Conservation (phyloP, 1,140 invertebrate genomes). For the Tetramorium simillimum region DNA sequence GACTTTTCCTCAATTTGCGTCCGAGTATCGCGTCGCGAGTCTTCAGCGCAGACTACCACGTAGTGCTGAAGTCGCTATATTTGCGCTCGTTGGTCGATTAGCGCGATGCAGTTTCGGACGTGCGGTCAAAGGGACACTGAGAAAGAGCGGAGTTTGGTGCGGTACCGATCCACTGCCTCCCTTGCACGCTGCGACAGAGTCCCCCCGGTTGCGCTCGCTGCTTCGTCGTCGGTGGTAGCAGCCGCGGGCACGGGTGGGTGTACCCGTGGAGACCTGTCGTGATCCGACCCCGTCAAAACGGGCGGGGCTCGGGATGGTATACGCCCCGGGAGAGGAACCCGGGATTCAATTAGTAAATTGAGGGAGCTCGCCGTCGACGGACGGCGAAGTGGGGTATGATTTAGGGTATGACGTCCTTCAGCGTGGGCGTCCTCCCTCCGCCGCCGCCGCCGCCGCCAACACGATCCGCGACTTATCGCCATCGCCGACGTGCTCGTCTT, state of each 20-base stretch:
- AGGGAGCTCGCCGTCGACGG: slow-evolving; percentile 56
- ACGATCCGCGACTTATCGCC: slow-evolving; percentile 44
- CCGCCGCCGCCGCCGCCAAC: background rate
- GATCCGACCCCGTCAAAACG: slow-evolving; percentile 28
- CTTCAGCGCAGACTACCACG: background rate
- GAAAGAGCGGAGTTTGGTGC: slow-evolving; percentile 47
- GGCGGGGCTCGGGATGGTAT: slow-evolving; percentile 52
- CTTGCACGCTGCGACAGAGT: background rate
- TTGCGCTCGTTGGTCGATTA: background rate
- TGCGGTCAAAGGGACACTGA: slow-evolving; percentile 74
- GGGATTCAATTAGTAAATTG: slow-evolving; percentile 84
- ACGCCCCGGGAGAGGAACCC: slow-evolving; percentile 55
- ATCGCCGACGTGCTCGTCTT: slow-evolving; percentile 39
- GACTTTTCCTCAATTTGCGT: background rate
- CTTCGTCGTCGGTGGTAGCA: slow-evolving; percentile 16
- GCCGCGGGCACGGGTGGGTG: slow-evolving; percentile 55
- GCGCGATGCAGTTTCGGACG: slow-evolving; percentile 50
- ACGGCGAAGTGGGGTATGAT: slow-evolving; percentile 57
- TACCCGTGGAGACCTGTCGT: slow-evolving; percentile 18
- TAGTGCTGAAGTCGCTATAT: background rate
- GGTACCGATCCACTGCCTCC: slow-evolving; percentile 24
- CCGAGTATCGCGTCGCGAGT: background rate
- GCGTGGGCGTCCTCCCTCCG: background rate
- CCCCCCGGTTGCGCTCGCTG: background rate
- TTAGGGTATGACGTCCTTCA: slow-evolving; percentile 52